Base-by-base conservation (phyloP, 1,140 invertebrate genomes). In the Daktulosphaira vitifoliae region DNA sequence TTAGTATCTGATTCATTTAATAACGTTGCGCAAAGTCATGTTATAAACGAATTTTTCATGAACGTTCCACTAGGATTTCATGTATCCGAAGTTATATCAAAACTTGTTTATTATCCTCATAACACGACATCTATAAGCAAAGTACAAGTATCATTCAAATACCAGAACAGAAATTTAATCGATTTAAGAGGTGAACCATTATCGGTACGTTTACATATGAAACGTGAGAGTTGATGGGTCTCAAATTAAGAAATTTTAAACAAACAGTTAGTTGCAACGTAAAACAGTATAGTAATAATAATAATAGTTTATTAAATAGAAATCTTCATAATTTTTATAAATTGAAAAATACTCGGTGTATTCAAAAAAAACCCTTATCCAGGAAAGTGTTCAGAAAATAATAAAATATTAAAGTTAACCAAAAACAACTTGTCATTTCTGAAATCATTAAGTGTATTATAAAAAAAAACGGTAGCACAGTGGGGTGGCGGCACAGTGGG, bases 41-140 rank as follows among this genome's bases (percentile, higher is more conserved):
- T 66, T 23, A 59, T 75, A 54, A 70, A 74, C 59, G 67, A 71
- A 59, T 74, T 75, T 68, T 71, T 69, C 39, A 67, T 70, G 46
- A 38, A 3, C n/a, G 68, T 72, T 2, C 68, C 65, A 33, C 69
- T 68, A 6, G 69, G 71, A 37, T 73, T 69, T 68, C 71, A 72
- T 50, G 71, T 73, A n/a, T 66, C 68, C 9, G 69, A 72, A 70
- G 65, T 64, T n/a, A 68, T 67, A 11, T 37, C 42, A n/a, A 52
- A 65, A 3, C 49, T 69, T 4, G 67, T 69, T 33, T 70, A 70
- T 62, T 66, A 70, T 26, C 66, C 66, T 15, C 46, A 69, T 1
- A 69, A 62, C 18, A 56, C 53, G 18, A 49, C 52, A n/a, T 50
- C 20, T 16, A 69, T 71, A 13, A 49, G 66, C 56, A 59, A 66